Conservation (phyloP, 2,797 vertebrate genomes). For the Sebastes nivosus region DNA sequence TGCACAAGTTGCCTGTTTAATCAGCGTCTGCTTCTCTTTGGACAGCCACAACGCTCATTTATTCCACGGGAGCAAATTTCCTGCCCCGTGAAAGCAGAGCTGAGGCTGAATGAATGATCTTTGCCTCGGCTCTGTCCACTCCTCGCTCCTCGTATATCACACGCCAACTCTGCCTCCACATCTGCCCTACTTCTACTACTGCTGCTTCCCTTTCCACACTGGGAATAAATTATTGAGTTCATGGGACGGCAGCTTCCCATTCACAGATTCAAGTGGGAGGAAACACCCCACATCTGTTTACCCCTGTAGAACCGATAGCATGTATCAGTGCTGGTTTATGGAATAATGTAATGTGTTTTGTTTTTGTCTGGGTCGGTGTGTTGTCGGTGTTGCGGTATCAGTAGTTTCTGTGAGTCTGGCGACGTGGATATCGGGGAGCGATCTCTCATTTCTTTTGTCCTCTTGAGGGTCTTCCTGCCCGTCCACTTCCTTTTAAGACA, state of each 20-base stretch:
- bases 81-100: constrained; percentile 39
- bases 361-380: constrained; percentile 25
- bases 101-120: constrained; percentile 43
- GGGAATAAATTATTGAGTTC: constrained; percentile 32
- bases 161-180: not conserved
- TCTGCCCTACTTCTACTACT: not conserved
- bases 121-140: constrained; percentile 20
- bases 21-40: constrained; percentile 1
- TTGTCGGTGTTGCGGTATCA: constrained; percentile 29
- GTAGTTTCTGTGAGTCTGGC: constrained; percentile 16
- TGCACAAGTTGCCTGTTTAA: constrained; percentile 15
- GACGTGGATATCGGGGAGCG: constrained; percentile 26
- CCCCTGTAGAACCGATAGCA: not conserved
- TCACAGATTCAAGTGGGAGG: constrained; percentile 6
- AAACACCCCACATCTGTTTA: constrained; percentile 5
- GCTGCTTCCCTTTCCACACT: not conserved
- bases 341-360: not conserved
- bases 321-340: not conserved
- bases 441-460: constrained; percentile 50
- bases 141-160: constrained; percentile 1
- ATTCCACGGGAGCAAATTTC: constrained; percentile 55
- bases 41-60: constrained; percentile 33
- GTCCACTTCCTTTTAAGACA: constrained; percentile 58
- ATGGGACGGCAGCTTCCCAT: not conserved
- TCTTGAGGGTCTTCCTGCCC: constrained; percentile 61